phyloP scores from a whole-genome alignment of 2,888 invertebrate species.

The Hanleya hanleyi region DNA sequence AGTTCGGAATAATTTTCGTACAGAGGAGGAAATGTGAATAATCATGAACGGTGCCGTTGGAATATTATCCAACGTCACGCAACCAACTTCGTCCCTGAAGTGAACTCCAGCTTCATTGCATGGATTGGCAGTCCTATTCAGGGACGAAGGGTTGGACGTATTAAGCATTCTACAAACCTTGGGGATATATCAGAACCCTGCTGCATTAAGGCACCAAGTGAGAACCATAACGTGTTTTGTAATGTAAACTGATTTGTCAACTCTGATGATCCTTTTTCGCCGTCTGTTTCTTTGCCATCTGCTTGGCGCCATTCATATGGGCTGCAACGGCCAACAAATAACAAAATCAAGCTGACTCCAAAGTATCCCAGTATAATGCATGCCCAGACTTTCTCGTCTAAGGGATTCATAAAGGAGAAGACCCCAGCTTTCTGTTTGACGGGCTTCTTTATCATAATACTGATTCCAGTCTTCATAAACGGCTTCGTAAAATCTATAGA shows the following conservation, averaged over 20 bases:
- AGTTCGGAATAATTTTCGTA: too few relatives aligned
- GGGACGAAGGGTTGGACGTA: too few relatives aligned
- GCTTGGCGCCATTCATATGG: slow-evolving; percentile 93
- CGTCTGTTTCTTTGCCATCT: slow-evolving; percentile 77
- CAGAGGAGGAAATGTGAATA: too few relatives aligned
- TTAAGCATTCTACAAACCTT: slow-evolving; percentile 83
- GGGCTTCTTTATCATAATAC: slow-evolving; percentile 96
- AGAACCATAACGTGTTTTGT: slow-evolving; percentile 97
- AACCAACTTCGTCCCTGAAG: too few relatives aligned
- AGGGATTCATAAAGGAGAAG: slow-evolving; percentile 97
- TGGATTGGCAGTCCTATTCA: too few relatives aligned
- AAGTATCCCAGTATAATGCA: slow-evolving; percentile 89
- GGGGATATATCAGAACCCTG: slow-evolving; percentile 98
- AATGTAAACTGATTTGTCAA: slow-evolving; percentile 82
- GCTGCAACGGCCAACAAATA: slow-evolving; percentile 96
- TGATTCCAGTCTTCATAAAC: slow-evolving; percentile 96
- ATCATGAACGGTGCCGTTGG: too few relatives aligned
- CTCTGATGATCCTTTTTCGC: slow-evolving; percentile 39
- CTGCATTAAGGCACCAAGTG: slow-evolving; percentile 98
- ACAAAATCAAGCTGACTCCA: slow-evolving; percentile 96
- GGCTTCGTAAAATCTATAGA: slow-evolving; percentile 98
- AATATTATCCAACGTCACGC: too few relatives aligned
- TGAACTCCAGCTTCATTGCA: too few relatives aligned
- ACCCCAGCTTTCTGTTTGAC: slow-evolving; percentile 94
- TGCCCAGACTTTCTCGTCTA: slow-evolving; percentile 97